These are phyloP conservation scores for Melanotus villosus DNA, from an alignment of 2,888 invertebrate species.

Conservation along the genomic window DNA sequence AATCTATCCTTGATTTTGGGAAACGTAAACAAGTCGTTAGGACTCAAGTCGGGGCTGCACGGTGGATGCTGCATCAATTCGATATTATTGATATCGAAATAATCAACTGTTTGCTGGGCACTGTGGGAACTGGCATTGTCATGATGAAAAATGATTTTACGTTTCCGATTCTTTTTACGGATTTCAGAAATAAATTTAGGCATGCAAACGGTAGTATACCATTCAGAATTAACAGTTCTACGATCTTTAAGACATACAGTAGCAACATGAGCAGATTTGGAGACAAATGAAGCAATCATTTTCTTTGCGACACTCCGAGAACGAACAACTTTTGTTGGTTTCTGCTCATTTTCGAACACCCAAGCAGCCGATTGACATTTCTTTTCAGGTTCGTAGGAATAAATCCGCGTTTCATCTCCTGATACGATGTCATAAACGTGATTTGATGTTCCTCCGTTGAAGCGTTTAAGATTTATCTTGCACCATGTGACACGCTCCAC, in stretches of 20 bases:
- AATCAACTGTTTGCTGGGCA: not conserved
- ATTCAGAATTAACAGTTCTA: conserved; percentile 30
- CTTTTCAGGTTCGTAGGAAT: conserved; percentile 30
- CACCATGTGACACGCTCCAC: not conserved
- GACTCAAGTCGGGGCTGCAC: not conserved
- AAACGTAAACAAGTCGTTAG: not conserved
- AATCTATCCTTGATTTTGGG: not conserved
- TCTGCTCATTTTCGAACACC: conserved; percentile 42
- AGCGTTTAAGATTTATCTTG: not conserved
- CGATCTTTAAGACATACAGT: conserved; percentile 26
- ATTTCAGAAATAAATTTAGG: not conserved
- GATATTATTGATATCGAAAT: too few species aligned
- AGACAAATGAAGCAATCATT: conserved; percentile 40
- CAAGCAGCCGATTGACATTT: conserved; percentile 41
- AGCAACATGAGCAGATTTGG: conserved; percentile 49
- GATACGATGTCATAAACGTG: not conserved
- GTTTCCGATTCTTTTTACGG: not conserved
- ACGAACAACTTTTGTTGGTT: conserved; percentile 52
- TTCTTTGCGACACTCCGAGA: not conserved
- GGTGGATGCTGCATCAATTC: not conserved
- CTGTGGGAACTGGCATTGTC: not conserved
- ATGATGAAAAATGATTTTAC: not conserved
- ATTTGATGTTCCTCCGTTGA: not conserved
- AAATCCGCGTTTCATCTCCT: conserved; percentile 18
- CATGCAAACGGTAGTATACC: conserved; percentile 49